Conservation (phyloP, 2,888 invertebrate species). For the Ochropleura leucogaster region DNA sequence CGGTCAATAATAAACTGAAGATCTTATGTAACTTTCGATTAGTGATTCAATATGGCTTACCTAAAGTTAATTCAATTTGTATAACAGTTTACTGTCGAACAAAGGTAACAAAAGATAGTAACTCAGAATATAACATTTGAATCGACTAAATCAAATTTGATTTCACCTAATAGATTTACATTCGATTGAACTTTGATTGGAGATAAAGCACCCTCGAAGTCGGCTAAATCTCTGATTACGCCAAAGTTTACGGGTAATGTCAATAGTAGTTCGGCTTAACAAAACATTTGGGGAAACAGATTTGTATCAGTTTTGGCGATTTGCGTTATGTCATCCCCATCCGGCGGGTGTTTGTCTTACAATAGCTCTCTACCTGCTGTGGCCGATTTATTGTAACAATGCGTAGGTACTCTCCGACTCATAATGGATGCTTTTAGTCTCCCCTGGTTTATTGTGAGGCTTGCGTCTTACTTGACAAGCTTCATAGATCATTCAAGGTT, state of each 20-base stretch:
- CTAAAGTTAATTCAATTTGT: slow-evolving; percentile 1
- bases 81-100: background rate
- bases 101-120: background rate
- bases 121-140: slow-evolving; percentile 19
- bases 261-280: slow-evolving; percentile 71
- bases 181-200: slow-evolving; percentile 53
- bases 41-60: slow-evolving; percentile 2
- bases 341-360: slow-evolving; percentile 70
- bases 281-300: slow-evolving; percentile 69
- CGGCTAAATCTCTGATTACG: slow-evolving; percentile 52
- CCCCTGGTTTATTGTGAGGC: slow-evolving; percentile 58
- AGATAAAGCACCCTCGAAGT: slow-evolving; percentile 49
- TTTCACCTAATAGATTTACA: slow-evolving; percentile 38
- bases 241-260: slow-evolving; percentile 63
- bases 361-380: slow-evolving; percentile 81
- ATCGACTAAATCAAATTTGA: slow-evolving; percentile 37
- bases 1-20: background rate
- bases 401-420: slow-evolving; percentile 68
- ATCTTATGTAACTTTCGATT: slow-evolving; percentile 2
- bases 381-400: slow-evolving; percentile 69
- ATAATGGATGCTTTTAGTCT: slow-evolving; percentile 61
- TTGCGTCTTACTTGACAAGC: slow-evolving; percentile 52
- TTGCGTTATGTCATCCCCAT: slow-evolving; percentile 73
- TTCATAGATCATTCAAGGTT: slow-evolving; percentile 59
- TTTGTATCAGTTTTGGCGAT: slow-evolving; percentile 73